Evolutionary conservation across 2,113 vertebrate species (phyloP).

Genomic region (Anhinga rufa): DNA sequence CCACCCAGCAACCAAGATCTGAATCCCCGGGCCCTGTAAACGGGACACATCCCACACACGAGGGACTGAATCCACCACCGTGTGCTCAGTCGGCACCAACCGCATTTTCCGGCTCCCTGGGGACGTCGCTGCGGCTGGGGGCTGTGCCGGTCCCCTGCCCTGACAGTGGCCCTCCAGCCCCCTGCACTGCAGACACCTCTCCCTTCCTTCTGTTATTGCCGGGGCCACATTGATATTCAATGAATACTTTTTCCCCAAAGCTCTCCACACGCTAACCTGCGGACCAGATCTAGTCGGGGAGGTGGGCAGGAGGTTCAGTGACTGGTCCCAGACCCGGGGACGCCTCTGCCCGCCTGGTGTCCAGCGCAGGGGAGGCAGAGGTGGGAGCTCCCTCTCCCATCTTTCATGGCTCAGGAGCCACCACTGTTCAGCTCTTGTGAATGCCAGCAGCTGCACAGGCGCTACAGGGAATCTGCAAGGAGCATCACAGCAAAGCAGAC

Average conservation of each 20-base stretch:
- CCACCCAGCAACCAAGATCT: not conserved
- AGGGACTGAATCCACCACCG: no score
- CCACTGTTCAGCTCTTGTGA: rapidly evolving
- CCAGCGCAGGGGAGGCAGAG: not conserved
- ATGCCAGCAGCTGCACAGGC: rapidly evolving
- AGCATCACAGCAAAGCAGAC: not conserved
- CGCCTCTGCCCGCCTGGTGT: rapidly evolving
- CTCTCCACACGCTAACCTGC: rapidly evolving
- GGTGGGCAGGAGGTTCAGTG: not conserved
- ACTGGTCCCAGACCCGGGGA: not conserved
- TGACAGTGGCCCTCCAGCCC: not conserved
- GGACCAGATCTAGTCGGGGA: not conserved
- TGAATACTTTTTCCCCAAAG: not conserved
- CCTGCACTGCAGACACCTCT: rapidly evolving
- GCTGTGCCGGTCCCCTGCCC: rapidly evolving
- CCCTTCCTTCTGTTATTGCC: not conserved
- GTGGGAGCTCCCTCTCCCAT: not conserved
- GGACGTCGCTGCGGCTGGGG: rapidly evolving
- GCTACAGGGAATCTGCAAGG: not conserved
- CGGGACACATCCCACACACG: rapidly evolving
- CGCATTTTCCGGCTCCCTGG: not conserved
- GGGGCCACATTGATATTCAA: no score
- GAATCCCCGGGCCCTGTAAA: not conserved
- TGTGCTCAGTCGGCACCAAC: not conserved
- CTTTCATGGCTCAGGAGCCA: not conserved